phyloP scores from a whole-genome alignment of 1,140 invertebrate species.

The Meloidogyne floridensis region DNA sequence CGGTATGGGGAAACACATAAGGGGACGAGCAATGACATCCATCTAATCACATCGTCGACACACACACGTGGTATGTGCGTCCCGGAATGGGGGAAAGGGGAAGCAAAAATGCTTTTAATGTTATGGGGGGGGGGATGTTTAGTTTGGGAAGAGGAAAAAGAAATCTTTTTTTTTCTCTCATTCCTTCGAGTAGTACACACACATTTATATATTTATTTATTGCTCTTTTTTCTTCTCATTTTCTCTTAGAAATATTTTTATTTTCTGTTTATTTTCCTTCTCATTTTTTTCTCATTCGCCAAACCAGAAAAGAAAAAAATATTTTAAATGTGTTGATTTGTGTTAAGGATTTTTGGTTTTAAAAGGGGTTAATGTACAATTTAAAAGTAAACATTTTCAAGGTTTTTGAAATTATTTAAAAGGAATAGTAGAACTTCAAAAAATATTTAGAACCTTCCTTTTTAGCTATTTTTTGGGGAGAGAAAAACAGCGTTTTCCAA shows the following conservation, averaged over 20 bases:
- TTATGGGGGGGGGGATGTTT: background rate
- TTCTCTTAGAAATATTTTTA: background rate
- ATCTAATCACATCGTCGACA: background rate
- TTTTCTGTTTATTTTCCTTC: background rate
- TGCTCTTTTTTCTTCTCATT: background rate
- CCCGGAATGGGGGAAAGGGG: background rate
- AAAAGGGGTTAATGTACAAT: background rate
- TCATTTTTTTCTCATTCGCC: background rate
- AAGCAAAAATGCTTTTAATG: background rate
- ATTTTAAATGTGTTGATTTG: constrained; percentile 4
- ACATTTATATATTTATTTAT: too few relatives aligned
- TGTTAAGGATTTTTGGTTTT: background rate
- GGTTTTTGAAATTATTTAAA: too few relatives aligned
- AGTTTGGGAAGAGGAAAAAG: too few relatives aligned
- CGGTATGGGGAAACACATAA: background rate
- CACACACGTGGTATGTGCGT: background rate
- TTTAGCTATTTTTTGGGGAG: too few relatives aligned
- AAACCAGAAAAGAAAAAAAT: background rate
- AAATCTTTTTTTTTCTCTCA: too few relatives aligned
- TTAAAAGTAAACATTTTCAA: background rate
- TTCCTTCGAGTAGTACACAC: too few relatives aligned
- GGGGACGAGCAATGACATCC: background rate
- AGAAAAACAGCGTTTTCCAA: too few relatives aligned
- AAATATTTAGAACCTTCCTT: background rate
- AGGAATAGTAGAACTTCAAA: too few relatives aligned